Evolutionary conservation across 2,113 vertebrate genomes (phyloP).

Genomic region (Felis chaus): DNA sequence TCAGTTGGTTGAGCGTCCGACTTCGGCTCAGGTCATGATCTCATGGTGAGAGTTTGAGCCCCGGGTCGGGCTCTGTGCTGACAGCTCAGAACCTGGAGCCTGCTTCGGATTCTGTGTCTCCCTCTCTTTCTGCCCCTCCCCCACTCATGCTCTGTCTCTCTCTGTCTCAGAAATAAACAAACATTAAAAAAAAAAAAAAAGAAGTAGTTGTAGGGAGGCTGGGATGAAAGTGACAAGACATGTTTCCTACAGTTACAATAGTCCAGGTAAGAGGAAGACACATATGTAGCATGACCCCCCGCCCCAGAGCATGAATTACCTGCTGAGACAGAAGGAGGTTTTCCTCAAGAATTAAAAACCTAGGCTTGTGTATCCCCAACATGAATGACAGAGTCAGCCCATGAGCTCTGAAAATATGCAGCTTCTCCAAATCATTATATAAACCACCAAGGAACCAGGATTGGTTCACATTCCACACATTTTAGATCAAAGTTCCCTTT

Average conservation of each 20-base stretch:
- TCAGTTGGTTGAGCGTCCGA: too few species aligned
- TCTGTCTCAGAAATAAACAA: too few species aligned
- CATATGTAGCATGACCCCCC: background rate
- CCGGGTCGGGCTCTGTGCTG: too few species aligned
- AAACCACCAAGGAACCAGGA: background rate
- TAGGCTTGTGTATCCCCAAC: background rate
- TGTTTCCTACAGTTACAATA: background rate
- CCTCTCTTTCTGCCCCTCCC: too few species aligned
- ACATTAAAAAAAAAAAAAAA: too few species aligned
- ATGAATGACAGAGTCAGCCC: background rate
- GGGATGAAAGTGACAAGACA: background rate
- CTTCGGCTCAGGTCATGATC: too few species aligned
- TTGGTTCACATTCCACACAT: background rate
- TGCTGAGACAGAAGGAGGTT: background rate
- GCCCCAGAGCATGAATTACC: background rate
- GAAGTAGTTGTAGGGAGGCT: rapidly evolving
- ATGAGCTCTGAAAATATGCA: background rate
- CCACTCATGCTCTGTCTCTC: too few species aligned
- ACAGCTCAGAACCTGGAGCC: too few species aligned
- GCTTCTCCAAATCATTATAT: background rate
- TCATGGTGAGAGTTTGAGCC: too few species aligned
- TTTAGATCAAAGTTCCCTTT: background rate
- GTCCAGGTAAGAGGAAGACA: background rate
- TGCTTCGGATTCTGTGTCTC: too few species aligned
- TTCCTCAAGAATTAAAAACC: background rate